Evolutionary conservation across 2,113 vertebrate species (phyloP).

Genomic region (Gorsachius goisagi): DNA sequence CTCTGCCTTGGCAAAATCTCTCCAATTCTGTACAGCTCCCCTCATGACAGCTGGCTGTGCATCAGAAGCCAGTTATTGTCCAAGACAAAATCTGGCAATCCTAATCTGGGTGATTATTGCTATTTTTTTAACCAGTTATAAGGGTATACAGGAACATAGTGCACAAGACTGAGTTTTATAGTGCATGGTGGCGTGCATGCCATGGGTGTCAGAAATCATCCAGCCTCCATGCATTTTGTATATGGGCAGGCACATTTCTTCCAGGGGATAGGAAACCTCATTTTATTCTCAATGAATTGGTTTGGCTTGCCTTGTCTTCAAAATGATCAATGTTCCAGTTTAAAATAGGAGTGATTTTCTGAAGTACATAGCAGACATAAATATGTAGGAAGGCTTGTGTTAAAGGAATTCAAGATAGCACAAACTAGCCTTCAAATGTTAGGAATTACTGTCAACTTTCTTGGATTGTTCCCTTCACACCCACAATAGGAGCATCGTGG

Average conservation of each 20-base stretch:
- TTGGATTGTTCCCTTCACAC: background rate
- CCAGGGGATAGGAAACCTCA: background rate
- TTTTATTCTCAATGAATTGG: background rate
- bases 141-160: fast-evolving
- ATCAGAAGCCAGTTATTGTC: background rate
- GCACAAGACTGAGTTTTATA: background rate
- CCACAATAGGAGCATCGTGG: background rate
- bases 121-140: background rate
- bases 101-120: background rate
- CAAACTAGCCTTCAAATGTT: background rate
- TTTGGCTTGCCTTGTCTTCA: background rate
- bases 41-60: fast-evolving
- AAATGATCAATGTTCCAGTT: background rate
- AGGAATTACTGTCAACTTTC: background rate
- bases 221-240: background rate
- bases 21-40: background rate
- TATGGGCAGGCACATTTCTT: background rate
- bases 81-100: background rate
- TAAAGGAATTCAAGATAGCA: background rate
- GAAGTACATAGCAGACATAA: background rate
- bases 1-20: background rate
- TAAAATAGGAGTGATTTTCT: background rate
- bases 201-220: background rate
- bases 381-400: background rate
- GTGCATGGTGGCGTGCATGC: fast-evolving